Conservation (phyloP, 1,140 invertebrate species). For the Lycorma delicatula region DNA sequence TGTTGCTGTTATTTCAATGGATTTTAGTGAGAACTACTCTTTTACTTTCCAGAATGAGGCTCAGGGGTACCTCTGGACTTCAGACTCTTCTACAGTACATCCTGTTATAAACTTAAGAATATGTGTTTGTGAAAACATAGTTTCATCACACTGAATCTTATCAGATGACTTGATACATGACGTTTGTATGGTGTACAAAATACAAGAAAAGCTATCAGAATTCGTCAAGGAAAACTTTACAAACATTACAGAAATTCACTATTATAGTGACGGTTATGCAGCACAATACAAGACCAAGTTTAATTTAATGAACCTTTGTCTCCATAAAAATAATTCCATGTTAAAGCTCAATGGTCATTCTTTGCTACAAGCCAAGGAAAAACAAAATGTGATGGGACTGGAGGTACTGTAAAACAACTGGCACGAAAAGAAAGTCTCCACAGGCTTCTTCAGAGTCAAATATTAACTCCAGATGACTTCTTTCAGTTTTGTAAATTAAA, state of each 20-base stretch:
- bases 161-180: conserved; percentile 25
- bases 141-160: conserved; percentile 14
- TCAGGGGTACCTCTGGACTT: conserved; percentile 24
- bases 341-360: conserved; percentile 33
- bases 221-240: conserved; percentile 24
- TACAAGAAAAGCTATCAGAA: conserved; percentile 19
- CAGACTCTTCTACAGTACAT: conserved; percentile 21
- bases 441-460: too few relatives aligned
- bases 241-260: conserved; percentile 28
- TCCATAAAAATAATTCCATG: conserved; percentile 29
- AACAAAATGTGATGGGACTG: conserved; percentile 20
- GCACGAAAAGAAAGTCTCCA: conserved; percentile 19
- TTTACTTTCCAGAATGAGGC: conserved; percentile 26
- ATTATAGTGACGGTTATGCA: conserved; percentile 32
- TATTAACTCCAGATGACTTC: too few relatives aligned
- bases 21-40: conserved; percentile 27
- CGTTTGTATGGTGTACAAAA: conserved; percentile 25
- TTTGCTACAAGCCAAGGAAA: conserved; percentile 29
- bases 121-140: neutral
- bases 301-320: conserved; percentile 32
- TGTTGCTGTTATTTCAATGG: too few relatives aligned
- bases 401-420: conserved; percentile 18
- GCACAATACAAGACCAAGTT: conserved; percentile 35
- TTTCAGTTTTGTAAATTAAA: too few relatives aligned
- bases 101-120: conserved; percentile 13